A percentile compares a stretch with the other conserved stretches of the same genome.
phyloP scores from a whole-genome alignment of 53 echinoderm and acorn worm genomes.

The Mesocentrotus franciscanus region DNA sequence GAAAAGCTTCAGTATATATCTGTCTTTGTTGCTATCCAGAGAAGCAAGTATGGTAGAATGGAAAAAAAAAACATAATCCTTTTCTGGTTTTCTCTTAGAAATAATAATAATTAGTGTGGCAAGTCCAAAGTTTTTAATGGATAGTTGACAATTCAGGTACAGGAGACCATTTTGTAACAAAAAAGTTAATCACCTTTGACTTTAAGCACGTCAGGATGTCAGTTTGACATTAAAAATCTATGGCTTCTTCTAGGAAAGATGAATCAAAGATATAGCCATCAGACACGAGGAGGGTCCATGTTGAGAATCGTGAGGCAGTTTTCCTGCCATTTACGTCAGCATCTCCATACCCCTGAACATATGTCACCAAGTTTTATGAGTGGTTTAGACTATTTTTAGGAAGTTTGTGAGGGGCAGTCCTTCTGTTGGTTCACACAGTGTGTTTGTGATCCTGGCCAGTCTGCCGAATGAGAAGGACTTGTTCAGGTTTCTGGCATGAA shows the following conservation, averaged over 20 bases:
- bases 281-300: not conserved
- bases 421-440: not conserved
- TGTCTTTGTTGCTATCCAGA: not conserved
- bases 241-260: conserved; percentile 13
- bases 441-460: not conserved
- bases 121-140: not conserved
- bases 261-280: not conserved
- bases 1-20: too few species aligned
- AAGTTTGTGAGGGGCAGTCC: conserved; percentile 39
- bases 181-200: conserved; percentile 1
- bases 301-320: not conserved
- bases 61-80: not conserved
- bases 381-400: conserved; percentile 26
- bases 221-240: not conserved
- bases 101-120: not conserved
- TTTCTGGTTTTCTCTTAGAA: not conserved
- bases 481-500: not conserved
- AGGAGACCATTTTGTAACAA: not conserved
- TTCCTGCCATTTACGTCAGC: conserved; percentile 27
- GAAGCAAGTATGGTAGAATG: not conserved
- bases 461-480: not conserved
- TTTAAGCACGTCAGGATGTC: not conserved
- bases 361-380: conserved; percentile 19
- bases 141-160: not conserved
- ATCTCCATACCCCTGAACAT: not conserved